These are phyloP conservation scores for Drosophila robusta DNA, from an alignment of 2,888 invertebrate genomes.

Conservation along the genomic window DNA sequence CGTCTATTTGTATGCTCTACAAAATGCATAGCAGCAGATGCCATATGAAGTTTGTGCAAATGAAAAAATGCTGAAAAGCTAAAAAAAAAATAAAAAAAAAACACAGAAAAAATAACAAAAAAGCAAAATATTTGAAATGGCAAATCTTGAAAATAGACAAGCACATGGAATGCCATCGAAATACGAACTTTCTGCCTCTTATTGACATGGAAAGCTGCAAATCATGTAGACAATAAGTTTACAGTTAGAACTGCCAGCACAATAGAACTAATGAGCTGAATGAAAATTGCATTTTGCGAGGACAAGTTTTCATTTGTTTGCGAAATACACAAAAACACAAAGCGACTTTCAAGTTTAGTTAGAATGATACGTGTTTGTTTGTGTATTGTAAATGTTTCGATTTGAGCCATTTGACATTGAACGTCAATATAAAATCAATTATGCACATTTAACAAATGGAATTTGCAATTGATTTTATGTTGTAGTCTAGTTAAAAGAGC, in stretches of 20 bases:
- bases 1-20: constrained; percentile 38
- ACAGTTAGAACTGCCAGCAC: constrained; percentile 3
- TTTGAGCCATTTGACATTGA: background rate
- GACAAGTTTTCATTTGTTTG: constrained; percentile 2
- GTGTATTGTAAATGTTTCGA: background rate
- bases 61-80: constrained; percentile 28
- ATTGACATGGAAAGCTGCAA: constrained; percentile 4
- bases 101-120: constrained; percentile 6
- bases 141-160: constrained; percentile 18
- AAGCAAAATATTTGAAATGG: constrained; percentile 23
- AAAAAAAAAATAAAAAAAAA: constrained; percentile 15
- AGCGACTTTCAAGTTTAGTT: background rate
- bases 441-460: background rate
- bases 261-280: constrained; percentile 11
- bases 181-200: background rate
- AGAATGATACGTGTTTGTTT: background rate
- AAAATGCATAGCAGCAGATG: constrained; percentile 55
- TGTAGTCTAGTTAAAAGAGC: background rate
- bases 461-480: background rate
- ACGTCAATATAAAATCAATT: background rate
- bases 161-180: constrained; percentile 3
- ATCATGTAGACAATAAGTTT: background rate
- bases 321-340: background rate
- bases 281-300: constrained; percentile 5
- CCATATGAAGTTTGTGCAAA: constrained; percentile 40